Base-by-base conservation (phyloP, 2,797 vertebrate species). In the Syngnathus acus region DNA sequence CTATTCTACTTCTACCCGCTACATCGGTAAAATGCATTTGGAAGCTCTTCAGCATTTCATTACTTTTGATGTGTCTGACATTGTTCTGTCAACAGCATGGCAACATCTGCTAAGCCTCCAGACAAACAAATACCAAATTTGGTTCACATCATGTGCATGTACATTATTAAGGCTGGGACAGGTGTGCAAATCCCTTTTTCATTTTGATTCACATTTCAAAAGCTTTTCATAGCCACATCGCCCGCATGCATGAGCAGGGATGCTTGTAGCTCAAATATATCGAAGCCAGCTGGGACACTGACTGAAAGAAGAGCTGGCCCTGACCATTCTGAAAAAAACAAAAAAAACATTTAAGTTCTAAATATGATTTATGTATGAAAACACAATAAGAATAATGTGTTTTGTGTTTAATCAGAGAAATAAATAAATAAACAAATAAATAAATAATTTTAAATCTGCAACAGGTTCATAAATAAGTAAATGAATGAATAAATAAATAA, bases 131-230 rank as follows among this genome's bases (percentile, higher is more conserved):
- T 26, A 57, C 55, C 17, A 16, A 57, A 57, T 37, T 57, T 16
- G 32, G 32, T 57, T 14, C 26, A 32, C 26, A 17, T 57, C 55
- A 17, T 57, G 55, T 9, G 16, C 55, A 57, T 57, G 32, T 55
- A 26, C 53, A 10, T 57, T 38, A 57, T 38, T 17, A 57, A 37
- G 26, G 26, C 6, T 37, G 55, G 55, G 26, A 38, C 55, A 57
- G 55, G 55, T 57, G 55, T 38, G 55, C 14, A 57, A 57, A 57
- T 57, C 26, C 26, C 55, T 2, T 38, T 57, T 57, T 57, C 55
- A 57, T 57, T 57, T 57, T 17, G 32, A 7, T 57, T 57, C 55
- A 14, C 32, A 57, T 57, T 57, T 57, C 32, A 19, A 57, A 37
- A 57, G 13, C 54, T 57, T 37, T 7, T 57, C 54, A 17, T 14